Evolutionary conservation across 2,888 invertebrate genomes (phyloP).

Genomic region (Sinodicranocentrus sp.): DNA sequence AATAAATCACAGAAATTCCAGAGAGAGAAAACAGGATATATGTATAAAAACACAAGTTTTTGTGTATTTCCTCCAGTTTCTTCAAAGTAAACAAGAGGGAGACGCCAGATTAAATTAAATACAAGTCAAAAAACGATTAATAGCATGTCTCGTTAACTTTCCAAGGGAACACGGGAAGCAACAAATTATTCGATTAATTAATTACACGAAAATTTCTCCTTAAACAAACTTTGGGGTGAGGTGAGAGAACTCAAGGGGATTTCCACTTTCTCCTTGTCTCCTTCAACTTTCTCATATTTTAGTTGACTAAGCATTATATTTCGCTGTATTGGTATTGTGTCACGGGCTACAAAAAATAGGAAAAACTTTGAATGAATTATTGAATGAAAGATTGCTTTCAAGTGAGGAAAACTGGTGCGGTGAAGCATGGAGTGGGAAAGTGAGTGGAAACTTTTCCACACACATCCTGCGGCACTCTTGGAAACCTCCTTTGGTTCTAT

Average conservation of each 20-base stretch:
- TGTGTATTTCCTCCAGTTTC: no score
- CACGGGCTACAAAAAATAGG: no score
- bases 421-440: neutral
- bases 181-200: conserved; percentile 37
- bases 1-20: conserved; percentile 31
- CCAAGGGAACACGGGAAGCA: neutral
- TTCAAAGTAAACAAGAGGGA: neutral
- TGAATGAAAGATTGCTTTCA: neutral
- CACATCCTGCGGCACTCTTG: no score
- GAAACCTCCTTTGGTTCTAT: no score
- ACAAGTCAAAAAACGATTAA: conserved; percentile 17
- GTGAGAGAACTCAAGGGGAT: no score
- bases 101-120: neutral
- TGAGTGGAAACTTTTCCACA: no score
- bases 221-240: neutral
- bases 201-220: conserved; percentile 15
- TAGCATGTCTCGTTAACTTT: neutral
- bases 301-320: no score
- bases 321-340: no score
- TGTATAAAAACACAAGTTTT: neutral
- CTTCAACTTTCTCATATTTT: no score
- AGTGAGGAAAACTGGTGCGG: neutral
- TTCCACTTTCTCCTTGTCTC: no score
- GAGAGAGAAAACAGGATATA: neutral
- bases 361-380: no score